Evolutionary conservation across 1,140 invertebrate species (phyloP).

Genomic region (Homarus americanus): DNA sequence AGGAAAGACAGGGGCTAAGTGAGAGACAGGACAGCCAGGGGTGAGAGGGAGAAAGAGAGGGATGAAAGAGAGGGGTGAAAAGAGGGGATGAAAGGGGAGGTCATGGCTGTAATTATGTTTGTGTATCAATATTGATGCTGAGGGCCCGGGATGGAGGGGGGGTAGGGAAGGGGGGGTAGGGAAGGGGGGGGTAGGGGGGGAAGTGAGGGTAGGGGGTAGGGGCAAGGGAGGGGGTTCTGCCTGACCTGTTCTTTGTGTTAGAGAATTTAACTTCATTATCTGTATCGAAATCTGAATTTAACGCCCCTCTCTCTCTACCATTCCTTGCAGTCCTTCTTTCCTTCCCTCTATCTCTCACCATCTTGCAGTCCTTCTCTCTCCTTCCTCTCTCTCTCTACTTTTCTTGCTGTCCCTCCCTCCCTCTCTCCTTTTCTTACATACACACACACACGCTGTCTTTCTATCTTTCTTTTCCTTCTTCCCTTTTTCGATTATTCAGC

Average conservation of each 20-base stretch:
- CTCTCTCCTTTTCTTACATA: too few relatives aligned
- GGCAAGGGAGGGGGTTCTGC: not conserved
- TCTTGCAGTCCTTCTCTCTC: too few relatives aligned
- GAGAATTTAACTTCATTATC: slow-evolving; percentile 10
- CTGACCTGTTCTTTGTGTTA: not conserved
- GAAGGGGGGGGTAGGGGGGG: not conserved
- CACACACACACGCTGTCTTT: too few relatives aligned
- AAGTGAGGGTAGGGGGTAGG: not conserved
- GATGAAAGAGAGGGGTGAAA: not conserved
- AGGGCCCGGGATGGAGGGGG: too few relatives aligned
- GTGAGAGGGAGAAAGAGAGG: not conserved
- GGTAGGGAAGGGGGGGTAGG: not conserved
- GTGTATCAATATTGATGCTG: slow-evolving; percentile 33
- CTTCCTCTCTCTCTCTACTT: too few relatives aligned
- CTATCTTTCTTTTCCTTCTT: too few relatives aligned
- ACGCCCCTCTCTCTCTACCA: not conserved
- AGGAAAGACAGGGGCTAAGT: not conserved
- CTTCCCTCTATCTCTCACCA: too few relatives aligned
- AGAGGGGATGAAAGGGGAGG: not conserved
- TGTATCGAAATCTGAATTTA: slow-evolving; percentile 3
- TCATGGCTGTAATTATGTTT: slow-evolving; percentile 17
- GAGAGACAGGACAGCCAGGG: not conserved
- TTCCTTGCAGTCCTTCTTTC: not conserved
- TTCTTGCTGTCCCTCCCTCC: too few relatives aligned
- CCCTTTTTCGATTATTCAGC: too few relatives aligned